Evolutionary conservation across 2,888 invertebrate species (phyloP).

Genomic region (Imbricaverruca yamaguchii): DNA sequence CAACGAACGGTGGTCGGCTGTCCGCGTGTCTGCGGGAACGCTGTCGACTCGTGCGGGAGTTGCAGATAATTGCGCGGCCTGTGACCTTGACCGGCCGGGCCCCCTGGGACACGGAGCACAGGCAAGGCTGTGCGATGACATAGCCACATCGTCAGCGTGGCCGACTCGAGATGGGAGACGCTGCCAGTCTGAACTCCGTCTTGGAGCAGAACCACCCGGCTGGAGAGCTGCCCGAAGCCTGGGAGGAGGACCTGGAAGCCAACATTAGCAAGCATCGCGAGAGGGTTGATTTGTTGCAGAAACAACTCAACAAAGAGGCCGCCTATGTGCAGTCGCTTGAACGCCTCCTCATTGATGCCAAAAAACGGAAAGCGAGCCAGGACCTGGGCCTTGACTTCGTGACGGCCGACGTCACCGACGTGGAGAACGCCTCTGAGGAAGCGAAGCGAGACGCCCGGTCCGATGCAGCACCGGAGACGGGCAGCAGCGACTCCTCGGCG

Average conservation of each 20-base stretch:
- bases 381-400: background rate
- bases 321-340: conserved; percentile 85
- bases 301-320: conserved; percentile 78
- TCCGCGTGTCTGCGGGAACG: too few relatives aligned
- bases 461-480: background rate
- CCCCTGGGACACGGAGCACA: too few relatives aligned
- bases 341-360: conserved; percentile 72
- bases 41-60: too few relatives aligned
- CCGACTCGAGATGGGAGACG: background rate
- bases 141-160: too few relatives aligned
- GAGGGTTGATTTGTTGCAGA: conserved; percentile 64
- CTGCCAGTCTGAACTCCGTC: background rate
- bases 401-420: background rate
- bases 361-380: conserved; percentile 60
- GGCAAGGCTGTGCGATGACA: too few relatives aligned
- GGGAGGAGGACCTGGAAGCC: conserved; percentile 86
- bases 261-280: conserved; percentile 82
- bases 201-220: conserved; percentile 51
- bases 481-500: background rate
- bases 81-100: background rate
- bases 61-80: too few relatives aligned
- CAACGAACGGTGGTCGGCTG: too few relatives aligned
- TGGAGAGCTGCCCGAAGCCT: conserved; percentile 79
- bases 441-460: background rate
- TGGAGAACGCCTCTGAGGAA: background rate